Evolutionary conservation across 2,888 invertebrate species (phyloP).

Genomic region (Oconnorella tubifera): DNA sequence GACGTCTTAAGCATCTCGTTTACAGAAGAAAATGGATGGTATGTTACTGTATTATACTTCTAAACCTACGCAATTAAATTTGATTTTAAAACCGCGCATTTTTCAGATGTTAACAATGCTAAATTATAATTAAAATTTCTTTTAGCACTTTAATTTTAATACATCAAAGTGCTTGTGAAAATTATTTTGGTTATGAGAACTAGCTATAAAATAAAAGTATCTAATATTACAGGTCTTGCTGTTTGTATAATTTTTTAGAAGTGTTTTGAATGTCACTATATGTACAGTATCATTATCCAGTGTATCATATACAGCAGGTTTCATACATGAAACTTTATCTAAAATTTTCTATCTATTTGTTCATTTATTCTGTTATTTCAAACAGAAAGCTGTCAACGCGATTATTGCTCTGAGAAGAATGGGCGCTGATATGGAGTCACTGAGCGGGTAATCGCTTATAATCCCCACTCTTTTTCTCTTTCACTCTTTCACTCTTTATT

Average conservation of each 20-base stretch:
- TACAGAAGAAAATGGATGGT: conserved; percentile 62
- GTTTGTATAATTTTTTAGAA: no score
- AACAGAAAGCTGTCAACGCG: conserved; percentile 78
- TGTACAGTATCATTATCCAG: no score
- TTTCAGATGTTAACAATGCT: not conserved
- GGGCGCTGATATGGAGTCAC: conserved; percentile 61
- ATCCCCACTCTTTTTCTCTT: no score
- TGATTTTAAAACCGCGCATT: not conserved
- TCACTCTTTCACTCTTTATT: no score
- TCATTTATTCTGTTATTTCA: conserved; percentile 3
- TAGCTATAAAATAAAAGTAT: no score
- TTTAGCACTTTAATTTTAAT: no score
- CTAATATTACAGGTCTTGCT: no score
- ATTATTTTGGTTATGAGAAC: no score
- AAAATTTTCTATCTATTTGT: not conserved
- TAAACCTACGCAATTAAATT: not conserved
- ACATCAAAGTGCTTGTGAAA: no score
- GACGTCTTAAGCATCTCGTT: conserved; percentile 79
- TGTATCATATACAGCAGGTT: not conserved
- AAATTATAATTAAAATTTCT: not conserved
- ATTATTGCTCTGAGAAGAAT: conserved; percentile 80
- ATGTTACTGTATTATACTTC: not conserved
- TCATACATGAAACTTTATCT: not conserved
- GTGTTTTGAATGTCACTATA: no score
- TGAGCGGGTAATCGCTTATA: no score